phyloP scores from a whole-genome alignment of 2,888 invertebrate genomes.

The Thereva unica region DNA sequence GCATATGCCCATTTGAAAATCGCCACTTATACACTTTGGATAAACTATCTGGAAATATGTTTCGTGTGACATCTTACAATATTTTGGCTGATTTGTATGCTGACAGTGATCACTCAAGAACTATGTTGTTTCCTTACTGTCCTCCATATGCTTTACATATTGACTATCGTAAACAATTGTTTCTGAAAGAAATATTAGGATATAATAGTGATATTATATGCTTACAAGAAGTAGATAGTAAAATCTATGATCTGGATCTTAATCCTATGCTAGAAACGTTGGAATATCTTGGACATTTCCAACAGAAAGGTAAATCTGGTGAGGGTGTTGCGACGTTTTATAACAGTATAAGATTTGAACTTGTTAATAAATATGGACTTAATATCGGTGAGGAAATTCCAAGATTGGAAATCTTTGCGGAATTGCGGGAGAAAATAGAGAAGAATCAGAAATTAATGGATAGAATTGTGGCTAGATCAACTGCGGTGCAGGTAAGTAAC shows the following conservation, averaged over 20 bases:
- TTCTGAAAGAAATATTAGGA: constrained; percentile 78
- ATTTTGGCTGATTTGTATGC: constrained; percentile 90
- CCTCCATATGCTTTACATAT: constrained; percentile 77
- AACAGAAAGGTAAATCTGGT: constrained; percentile 71
- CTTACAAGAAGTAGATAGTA: constrained; percentile 89
- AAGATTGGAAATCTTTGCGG: constrained; percentile 60
- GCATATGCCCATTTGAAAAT: constrained; percentile 77
- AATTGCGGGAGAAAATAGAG: constrained; percentile 66
- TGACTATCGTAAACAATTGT: constrained; percentile 84
- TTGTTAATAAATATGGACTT: constrained; percentile 61
- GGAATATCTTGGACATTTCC: constrained; percentile 66
- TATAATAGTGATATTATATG: constrained; percentile 90
- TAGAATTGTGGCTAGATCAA: constrained; percentile 67
- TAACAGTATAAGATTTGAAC: constrained; percentile 68
- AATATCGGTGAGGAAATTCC: constrained; percentile 66
- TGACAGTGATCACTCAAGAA: constrained; percentile 77
- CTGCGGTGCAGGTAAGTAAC: constrained; percentile 65
- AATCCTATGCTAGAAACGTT: constrained; percentile 62
- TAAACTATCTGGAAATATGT: constrained; percentile 59
- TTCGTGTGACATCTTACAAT: constrained; percentile 85
- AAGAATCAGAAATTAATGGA: constrained; percentile 63
- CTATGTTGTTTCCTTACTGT: constrained; percentile 80
- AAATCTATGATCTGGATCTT: constrained; percentile 73
- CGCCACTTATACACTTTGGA: constrained; percentile 73
- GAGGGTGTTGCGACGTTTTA: constrained; percentile 86